Conservation (phyloP, 2,888 invertebrate species). For the Xestia sexstrigata region DNA sequence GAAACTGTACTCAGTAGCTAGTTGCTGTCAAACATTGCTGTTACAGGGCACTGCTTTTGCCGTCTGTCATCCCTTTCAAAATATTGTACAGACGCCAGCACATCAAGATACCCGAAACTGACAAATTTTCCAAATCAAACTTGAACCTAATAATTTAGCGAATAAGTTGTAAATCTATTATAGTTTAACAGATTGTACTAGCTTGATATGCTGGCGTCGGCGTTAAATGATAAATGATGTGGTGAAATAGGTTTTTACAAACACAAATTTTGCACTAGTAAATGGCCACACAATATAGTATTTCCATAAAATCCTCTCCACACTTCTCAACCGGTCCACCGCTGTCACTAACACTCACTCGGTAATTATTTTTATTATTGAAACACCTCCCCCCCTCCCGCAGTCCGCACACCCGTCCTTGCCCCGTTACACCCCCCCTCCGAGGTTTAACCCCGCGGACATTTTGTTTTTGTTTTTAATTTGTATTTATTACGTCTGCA, state of each 20-base stretch:
- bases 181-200: too few relatives aligned
- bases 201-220: too few relatives aligned
- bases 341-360: slow-evolving; percentile 81
- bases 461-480: slow-evolving; percentile 75
- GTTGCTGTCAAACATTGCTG: not conserved
- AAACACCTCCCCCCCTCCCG: slow-evolving; percentile 67
- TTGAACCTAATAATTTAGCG: too few relatives aligned
- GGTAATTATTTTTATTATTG: slow-evolving; percentile 82
- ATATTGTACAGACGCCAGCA: not conserved
- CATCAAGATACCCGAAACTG: too few relatives aligned
- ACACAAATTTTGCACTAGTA: too few relatives aligned
- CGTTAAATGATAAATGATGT: too few relatives aligned
- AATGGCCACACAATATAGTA: not conserved
- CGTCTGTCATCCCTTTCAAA: not conserved
- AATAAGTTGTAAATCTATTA: too few relatives aligned
- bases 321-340: slow-evolving; percentile 51
- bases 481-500: slow-evolving; percentile 72
- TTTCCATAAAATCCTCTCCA: slow-evolving; percentile 68
- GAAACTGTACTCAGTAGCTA: not conserved
- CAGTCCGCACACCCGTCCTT: slow-evolving; percentile 29
- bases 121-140: too few relatives aligned
- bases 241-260: too few relatives aligned
- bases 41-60: not conserved
- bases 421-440: slow-evolving; percentile 40
- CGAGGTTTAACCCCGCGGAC: slow-evolving; percentile 53